Evolutionary conservation across 2,113 vertebrate genomes (phyloP).

Genomic region (Acanthochromis polyacanthus): DNA sequence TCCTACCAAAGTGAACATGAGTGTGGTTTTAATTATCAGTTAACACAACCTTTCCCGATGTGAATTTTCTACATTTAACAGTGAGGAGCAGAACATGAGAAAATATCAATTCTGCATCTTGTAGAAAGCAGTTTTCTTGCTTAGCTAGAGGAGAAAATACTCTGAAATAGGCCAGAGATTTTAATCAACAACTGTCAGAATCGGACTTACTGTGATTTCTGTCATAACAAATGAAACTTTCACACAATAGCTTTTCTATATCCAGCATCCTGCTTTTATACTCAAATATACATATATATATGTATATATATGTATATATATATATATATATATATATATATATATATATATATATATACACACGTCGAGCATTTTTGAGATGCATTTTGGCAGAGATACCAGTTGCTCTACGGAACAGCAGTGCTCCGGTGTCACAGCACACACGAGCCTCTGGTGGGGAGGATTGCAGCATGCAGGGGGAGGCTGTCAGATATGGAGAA

Average conservation of each 20-base stretch:
- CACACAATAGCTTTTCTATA: not conserved
- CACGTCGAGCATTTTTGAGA: too few relatives aligned
- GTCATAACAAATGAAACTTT: constrained; percentile 5
- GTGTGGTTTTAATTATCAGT: too few relatives aligned
- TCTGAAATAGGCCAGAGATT: constrained; percentile 7
- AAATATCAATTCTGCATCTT: not conserved
- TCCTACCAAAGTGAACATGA: too few relatives aligned
- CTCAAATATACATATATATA: too few relatives aligned
- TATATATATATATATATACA: not conserved
- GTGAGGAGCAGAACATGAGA: not conserved
- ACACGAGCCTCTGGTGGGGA: constrained; percentile 47
- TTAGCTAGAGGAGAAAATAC: not conserved
- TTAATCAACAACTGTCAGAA: constrained; percentile 27
- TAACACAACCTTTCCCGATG: too few relatives aligned
- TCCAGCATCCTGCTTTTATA: not conserved
- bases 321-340: too few relatives aligned
- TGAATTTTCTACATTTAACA: too few relatives aligned
- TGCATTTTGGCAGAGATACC: constrained; percentile 63
- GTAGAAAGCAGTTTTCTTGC: not conserved
- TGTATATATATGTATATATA: too few relatives aligned
- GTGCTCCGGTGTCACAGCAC: constrained; percentile 60
- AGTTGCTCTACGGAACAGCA: constrained; percentile 41
- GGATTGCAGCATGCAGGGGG: constrained; percentile 37
- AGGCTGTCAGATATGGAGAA: constrained; percentile 27
- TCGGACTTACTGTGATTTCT: constrained; percentile 1